phyloP scores from a whole-genome alignment of 2,888 invertebrate genomes.

The Scaptomyza tumidula region DNA sequence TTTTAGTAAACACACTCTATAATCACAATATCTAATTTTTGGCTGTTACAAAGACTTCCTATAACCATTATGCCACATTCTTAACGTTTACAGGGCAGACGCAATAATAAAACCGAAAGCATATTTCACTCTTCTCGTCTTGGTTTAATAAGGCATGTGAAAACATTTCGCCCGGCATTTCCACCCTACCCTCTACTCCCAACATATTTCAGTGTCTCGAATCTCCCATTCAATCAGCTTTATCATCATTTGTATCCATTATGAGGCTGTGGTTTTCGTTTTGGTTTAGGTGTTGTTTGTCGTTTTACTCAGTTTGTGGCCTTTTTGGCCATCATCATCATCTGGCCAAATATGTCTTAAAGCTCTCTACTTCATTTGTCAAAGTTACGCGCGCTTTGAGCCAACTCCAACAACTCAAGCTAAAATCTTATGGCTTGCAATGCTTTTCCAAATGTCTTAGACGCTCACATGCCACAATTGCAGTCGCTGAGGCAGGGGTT shows the following conservation, averaged over 20 bases:
- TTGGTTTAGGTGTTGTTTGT: slow-evolving; percentile 15
- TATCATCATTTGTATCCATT: slow-evolving; percentile 78
- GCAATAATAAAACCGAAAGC: slow-evolving; percentile 21
- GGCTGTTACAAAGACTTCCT: too few species aligned
- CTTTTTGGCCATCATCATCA: slow-evolving; percentile 39
- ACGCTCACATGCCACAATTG: slow-evolving; percentile 54
- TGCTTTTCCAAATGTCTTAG: slow-evolving; percentile 61
- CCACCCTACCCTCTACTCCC: neutral
- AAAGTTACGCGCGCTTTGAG: slow-evolving; percentile 62
- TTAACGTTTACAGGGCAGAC: slow-evolving; percentile 16
- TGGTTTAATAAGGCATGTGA: slow-evolving; percentile 78
- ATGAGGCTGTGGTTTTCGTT: slow-evolving; percentile 56
- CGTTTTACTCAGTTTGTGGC: slow-evolving; percentile 7
- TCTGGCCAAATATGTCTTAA: slow-evolving; percentile 53
- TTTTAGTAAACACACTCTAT: too few species aligned
- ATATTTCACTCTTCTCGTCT: slow-evolving; percentile 69
- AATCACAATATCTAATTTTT: too few species aligned
- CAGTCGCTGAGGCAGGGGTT: neutral
- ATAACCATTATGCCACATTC: neutral
- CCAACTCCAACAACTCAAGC: slow-evolving; percentile 18
- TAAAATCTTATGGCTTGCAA: slow-evolving; percentile 45
- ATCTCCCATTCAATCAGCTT: slow-evolving; percentile 38
- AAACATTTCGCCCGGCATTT: slow-evolving; percentile 63
- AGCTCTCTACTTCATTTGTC: slow-evolving; percentile 71
- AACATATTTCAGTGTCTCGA: neutral